These are phyloP conservation scores for Chelon auratus DNA, from an alignment of 2,797 vertebrate species.

Conservation along the genomic window DNA sequence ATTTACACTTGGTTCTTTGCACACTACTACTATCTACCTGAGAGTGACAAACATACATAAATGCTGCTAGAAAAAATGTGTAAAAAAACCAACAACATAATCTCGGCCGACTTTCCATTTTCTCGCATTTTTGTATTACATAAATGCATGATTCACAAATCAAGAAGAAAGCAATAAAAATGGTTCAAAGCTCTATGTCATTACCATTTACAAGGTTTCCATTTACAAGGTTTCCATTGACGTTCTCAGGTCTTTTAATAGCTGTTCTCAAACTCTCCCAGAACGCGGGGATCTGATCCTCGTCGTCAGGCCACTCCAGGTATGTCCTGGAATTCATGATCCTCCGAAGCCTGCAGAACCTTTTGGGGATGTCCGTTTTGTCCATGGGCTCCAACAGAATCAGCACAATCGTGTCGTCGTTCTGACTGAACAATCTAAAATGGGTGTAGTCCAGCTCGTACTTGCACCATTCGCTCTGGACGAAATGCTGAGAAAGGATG, in stretches of 20 bases:
- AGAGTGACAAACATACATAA: too few relatives aligned
- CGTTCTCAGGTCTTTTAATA: constrained; percentile 4
- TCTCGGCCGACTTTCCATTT: too few relatives aligned
- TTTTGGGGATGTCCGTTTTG: constrained; percentile 81
- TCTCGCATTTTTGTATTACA: too few relatives aligned
- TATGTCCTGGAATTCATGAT: constrained; percentile 88
- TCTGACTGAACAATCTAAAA: constrained; percentile 87
- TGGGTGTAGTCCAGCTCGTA: constrained; percentile 89
- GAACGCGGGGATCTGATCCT: constrained; percentile 50
- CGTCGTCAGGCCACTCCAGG: constrained; percentile 82
- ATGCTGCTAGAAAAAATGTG: too few relatives aligned
- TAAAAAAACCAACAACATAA: too few relatives aligned
- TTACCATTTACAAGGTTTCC: not conserved
- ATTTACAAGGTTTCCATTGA: not conserved
- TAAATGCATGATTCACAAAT: too few relatives aligned
- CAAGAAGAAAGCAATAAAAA: too few relatives aligned
- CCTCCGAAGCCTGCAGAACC: constrained; percentile 84
- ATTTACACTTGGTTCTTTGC: too few relatives aligned
- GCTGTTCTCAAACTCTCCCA: constrained; percentile 48
- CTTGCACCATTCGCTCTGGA: constrained; percentile 89
- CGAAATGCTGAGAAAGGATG: constrained; percentile 86
- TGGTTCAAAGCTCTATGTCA: not conserved
- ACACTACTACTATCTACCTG: too few relatives aligned
- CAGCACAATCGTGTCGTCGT: constrained; percentile 79
- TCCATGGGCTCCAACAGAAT: constrained; percentile 85